Conservation (phyloP, 2,888 invertebrate species). For the Microctonus brassicae region DNA sequence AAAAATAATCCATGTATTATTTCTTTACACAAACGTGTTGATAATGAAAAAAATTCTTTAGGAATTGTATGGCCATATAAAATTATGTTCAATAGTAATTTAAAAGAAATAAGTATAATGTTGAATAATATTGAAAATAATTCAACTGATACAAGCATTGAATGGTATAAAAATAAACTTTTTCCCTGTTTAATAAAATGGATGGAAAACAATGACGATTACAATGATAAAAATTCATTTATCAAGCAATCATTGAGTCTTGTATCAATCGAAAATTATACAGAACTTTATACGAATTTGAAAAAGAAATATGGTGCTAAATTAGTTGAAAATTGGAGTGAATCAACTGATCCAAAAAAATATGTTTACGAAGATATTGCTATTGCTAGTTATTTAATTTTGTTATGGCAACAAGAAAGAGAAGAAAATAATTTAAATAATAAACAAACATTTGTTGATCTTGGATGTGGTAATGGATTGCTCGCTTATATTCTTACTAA, state of each 20-base stretch:
- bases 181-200: constrained; percentile 77
- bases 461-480: constrained; percentile 98
- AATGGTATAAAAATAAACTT: constrained; percentile 74
- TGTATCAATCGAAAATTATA: constrained; percentile 79
- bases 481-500: constrained; percentile 86
- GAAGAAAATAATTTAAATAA: constrained; percentile 62
- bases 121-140: constrained; percentile 35
- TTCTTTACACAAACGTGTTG: constrained; percentile 71
- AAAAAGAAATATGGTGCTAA: constrained; percentile 84
- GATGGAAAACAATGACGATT: constrained; percentile 70
- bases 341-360: constrained; percentile 93
- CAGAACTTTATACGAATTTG: constrained; percentile 78
- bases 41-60: constrained; percentile 65
- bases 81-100: constrained; percentile 47
- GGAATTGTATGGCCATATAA: constrained; percentile 64
- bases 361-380: constrained; percentile 97
- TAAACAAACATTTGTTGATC: constrained; percentile 84
- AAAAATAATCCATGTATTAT: constrained; percentile 65
- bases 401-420: constrained; percentile 81
- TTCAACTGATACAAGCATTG: constrained; percentile 47
- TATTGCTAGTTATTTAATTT: constrained; percentile 88
- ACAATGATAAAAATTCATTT: constrained; percentile 39
- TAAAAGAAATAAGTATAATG: constrained; percentile 37
- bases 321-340: constrained; percentile 88
- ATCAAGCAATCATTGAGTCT: constrained; percentile 74